phyloP scores from a whole-genome alignment of 2,888 invertebrate genomes.

The Lamellibrachia columna region DNA sequence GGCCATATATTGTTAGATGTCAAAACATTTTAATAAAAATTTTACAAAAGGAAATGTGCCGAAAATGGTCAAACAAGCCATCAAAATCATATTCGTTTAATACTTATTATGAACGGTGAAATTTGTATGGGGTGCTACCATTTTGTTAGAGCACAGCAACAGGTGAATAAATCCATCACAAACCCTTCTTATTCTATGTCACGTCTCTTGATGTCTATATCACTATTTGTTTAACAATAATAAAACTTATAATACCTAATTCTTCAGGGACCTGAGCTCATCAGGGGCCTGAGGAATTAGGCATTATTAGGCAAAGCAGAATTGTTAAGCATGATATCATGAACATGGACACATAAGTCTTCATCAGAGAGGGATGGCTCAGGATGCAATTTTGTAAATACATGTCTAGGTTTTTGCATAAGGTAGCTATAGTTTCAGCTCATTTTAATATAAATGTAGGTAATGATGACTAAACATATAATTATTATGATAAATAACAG shows the following conservation, averaged over 20 bases:
- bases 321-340: too few species aligned
- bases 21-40: neutral
- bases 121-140: neutral
- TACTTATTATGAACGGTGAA: neutral
- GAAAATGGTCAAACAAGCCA: neutral
- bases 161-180: neutral
- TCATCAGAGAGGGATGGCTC: too few species aligned
- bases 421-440: too few species aligned
- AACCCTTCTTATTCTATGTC: neutral
- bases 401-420: too few species aligned
- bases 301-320: too few species aligned
- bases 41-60: neutral
- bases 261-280: too few species aligned
- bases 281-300: too few species aligned
- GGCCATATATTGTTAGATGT: too few species aligned
- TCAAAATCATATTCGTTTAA: neutral
- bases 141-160: neutral
- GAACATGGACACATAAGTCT: too few species aligned
- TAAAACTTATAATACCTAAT: neutral
- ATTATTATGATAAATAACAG: neutral
- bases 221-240: neutral
- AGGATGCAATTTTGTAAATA: too few species aligned
- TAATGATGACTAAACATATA: too few species aligned
- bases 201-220: neutral
- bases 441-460: too few species aligned